phyloP scores from a whole-genome alignment of 2,888 invertebrate genomes.

The Phania funesta region DNA sequence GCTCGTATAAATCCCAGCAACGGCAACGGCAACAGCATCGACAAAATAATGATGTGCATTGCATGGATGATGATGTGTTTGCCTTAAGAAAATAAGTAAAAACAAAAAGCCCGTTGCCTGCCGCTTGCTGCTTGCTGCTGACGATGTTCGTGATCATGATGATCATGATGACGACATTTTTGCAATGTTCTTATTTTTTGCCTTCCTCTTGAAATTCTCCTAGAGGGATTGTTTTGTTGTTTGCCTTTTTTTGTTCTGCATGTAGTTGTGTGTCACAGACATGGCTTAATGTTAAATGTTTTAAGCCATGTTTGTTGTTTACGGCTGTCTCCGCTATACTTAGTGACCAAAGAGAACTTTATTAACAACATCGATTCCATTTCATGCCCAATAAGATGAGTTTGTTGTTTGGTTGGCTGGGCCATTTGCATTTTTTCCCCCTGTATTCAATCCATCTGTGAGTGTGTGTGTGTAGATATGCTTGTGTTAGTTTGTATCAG shows the following conservation, averaged over 20 bases:
- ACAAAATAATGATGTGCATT: constrained; percentile 46
- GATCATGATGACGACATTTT: constrained; percentile 53
- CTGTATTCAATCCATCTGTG: background rate
- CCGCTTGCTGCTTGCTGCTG: background rate
- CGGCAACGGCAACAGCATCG: constrained; percentile 17
- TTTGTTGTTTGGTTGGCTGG: constrained; percentile 24
- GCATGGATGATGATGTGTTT: constrained; percentile 46
- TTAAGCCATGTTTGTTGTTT: constrained; percentile 69
- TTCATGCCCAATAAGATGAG: constrained; percentile 50
- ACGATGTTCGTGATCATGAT: constrained; percentile 9
- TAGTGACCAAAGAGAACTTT: constrained; percentile 68
- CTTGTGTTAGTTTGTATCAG: background rate
- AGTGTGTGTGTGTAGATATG: background rate
- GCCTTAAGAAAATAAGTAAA: background rate
- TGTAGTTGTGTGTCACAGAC: constrained; percentile 62
- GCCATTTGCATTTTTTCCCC: constrained; percentile 2
- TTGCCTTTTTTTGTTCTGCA: constrained; percentile 7
- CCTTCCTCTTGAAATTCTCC: constrained; percentile 36
- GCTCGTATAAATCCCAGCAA: constrained; percentile 57
- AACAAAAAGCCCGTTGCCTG: background rate
- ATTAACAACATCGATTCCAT: constrained; percentile 63
- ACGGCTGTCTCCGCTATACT: constrained; percentile 68
- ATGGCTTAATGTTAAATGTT: constrained; percentile 67
- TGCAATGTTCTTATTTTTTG: constrained; percentile 28
- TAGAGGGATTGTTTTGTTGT: constrained; percentile 36